Percentiles rank a stretch among this genome's conserved stretches.
Evolutionary conservation across 2,888 invertebrate species (phyloP).

Genomic region (Gibbula magus): DNA sequence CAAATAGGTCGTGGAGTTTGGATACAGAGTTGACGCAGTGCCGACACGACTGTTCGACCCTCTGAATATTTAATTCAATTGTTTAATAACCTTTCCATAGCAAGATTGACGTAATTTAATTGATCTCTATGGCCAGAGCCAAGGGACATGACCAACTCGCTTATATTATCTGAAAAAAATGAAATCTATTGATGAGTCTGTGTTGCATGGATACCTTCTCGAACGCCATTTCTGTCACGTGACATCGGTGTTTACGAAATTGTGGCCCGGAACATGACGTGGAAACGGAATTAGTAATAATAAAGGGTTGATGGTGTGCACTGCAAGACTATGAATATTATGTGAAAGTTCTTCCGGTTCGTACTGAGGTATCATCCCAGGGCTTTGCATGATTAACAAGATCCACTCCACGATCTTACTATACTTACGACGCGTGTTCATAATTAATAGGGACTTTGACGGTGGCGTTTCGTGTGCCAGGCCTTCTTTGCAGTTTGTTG

Average conservation of each 20-base stretch:
- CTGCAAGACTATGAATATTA: background rate
- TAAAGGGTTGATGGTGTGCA: background rate
- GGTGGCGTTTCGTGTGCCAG: background rate
- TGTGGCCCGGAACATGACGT: background rate
- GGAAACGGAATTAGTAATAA: constrained; percentile 6
- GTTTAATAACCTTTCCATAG: background rate
- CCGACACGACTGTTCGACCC: background rate
- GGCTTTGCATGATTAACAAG: background rate
- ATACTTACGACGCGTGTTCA: background rate
- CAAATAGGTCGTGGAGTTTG: background rate
- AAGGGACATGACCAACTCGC: background rate
- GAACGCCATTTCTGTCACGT: background rate
- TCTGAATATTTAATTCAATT: constrained; percentile 1
- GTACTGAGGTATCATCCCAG: background rate
- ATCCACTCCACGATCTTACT: background rate
- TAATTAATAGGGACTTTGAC: background rate
- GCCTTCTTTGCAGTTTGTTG: background rate
- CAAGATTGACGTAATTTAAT: constrained; percentile 4
- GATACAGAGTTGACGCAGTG: constrained; percentile 4
- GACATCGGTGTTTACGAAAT: background rate
- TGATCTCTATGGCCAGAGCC: background rate
- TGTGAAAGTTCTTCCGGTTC: background rate
- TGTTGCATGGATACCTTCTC: background rate
- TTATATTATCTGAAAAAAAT: background rate
- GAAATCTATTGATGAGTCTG: background rate